A percentile compares a stretch with the other conserved stretches of the same genome.
Evolutionary conservation across 30 jellyfish, hydroid and myxozoan species (phyloP).

Genomic region (Sanderia malayensis): DNA sequence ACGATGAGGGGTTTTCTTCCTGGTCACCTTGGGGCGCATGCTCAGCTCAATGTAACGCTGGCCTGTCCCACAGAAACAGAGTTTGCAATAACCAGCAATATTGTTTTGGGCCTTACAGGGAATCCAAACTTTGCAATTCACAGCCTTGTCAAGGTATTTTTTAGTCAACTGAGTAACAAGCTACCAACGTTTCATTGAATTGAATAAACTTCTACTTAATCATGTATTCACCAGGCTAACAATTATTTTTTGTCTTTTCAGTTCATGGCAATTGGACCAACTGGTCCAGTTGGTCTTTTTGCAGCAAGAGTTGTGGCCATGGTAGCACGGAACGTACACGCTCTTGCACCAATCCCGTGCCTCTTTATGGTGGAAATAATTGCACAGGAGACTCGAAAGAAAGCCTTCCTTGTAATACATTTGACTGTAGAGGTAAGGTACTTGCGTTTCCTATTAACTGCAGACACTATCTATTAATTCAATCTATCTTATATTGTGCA

Average conservation of each 20-base stretch:
- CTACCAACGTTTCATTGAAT: too few relatives aligned
- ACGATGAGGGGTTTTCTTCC: conserved; percentile 31
- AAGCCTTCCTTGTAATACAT: conserved; percentile 22
- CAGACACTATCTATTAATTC: too few relatives aligned
- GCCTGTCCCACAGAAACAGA: conserved; percentile 23
- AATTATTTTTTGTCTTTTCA: background rate
- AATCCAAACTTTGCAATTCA: conserved; percentile 37
- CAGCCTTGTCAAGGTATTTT: conserved; percentile 36
- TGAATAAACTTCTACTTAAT: background rate
- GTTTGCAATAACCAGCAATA: conserved; percentile 14
- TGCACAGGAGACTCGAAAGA: conserved; percentile 17
- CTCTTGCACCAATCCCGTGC: conserved; percentile 61
- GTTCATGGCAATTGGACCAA: conserved; percentile 44
- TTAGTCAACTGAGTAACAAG: background rate
- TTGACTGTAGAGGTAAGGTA: conserved; percentile 52
- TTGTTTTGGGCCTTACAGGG: conserved; percentile 33
- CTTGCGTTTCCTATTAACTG: too few relatives aligned
- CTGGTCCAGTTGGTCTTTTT: conserved; percentile 36
- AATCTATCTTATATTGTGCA: background rate
- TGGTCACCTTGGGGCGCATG: conserved; percentile 46
- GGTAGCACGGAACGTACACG: conserved; percentile 23
- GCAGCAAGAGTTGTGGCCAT: conserved; percentile 50
- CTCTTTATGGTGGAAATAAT: conserved; percentile 33
- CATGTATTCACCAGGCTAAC: background rate
- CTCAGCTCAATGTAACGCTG: conserved; percentile 41